These are phyloP conservation scores for Pseudomyrmex dendroicus DNA, from an alignment of 1,140 invertebrate genomes.

Conservation along the genomic window DNA sequence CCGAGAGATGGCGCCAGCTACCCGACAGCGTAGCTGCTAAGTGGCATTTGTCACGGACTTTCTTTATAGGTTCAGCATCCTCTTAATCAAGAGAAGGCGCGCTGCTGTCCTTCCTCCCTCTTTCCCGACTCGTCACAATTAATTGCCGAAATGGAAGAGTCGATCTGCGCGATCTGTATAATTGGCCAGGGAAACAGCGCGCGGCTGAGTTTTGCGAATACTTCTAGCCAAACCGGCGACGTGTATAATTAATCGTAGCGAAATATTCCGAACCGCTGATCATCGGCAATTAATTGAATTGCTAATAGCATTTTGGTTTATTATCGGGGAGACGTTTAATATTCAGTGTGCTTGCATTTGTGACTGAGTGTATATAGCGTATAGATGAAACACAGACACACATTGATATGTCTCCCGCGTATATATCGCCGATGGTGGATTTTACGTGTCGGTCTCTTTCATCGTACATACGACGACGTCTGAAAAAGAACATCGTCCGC, in stretches of 20 bases:
- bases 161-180: slow-evolving; percentile 48
- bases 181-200: slow-evolving; percentile 36
- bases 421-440: not conserved
- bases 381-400: slow-evolving; percentile 14
- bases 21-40: too few species aligned
- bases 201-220: slow-evolving; percentile 36
- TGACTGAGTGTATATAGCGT: slow-evolving; percentile 49
- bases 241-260: slow-evolving; percentile 70
- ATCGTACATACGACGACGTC: not conserved
- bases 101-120: slow-evolving; percentile 12
- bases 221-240: slow-evolving; percentile 42
- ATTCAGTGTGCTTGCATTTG: slow-evolving; percentile 64
- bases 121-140: slow-evolving; percentile 47
- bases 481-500: slow-evolving; percentile 23
- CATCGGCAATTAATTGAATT: slow-evolving; percentile 74
- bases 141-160: slow-evolving; percentile 60
- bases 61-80: too few species aligned
- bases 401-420: not conserved
- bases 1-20: too few species aligned
- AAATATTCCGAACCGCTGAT: slow-evolving; percentile 72
- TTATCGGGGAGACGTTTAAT: slow-evolving; percentile 68
- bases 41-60: too few species aligned
- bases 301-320: slow-evolving; percentile 73
- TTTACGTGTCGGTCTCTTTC: slow-evolving; percentile 22
- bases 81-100: slow-evolving; percentile 41